Conservation (phyloP, 2,113 vertebrate species). For the Phylloscopus trochiloides region DNA sequence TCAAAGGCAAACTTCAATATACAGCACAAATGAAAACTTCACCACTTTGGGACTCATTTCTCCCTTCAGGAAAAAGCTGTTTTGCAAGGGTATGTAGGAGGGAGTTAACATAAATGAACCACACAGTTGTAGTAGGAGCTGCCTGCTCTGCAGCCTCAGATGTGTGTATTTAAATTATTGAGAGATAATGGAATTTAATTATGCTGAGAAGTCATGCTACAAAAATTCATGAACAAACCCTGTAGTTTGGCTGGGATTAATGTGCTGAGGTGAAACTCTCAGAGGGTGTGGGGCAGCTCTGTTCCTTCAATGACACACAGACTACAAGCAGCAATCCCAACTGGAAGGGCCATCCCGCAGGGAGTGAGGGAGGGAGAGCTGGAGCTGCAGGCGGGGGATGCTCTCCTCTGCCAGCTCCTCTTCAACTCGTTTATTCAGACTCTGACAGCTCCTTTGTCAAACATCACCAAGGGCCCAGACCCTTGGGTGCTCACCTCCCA, state of each 20-base stretch:
- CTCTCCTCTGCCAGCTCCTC: background rate
- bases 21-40: slow-evolving; percentile 53
- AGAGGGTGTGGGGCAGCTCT: background rate
- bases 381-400: accelerated
- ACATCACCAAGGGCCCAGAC: background rate
- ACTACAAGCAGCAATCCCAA: background rate
- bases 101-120: slow-evolving; percentile 48
- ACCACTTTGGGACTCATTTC: slow-evolving; percentile 43
- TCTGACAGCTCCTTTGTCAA: background rate
- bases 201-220: background rate
- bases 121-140: slow-evolving; percentile 1
- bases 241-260: background rate
- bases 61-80: slow-evolving; percentile 55
- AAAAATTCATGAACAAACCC: background rate
- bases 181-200: slow-evolving; percentile 51
- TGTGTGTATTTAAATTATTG: slow-evolving; percentile 40
- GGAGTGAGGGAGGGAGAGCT: accelerated
- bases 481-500: background rate
- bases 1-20: slow-evolving; percentile 66
- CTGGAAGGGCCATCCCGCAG: background rate
- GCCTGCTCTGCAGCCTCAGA: slow-evolving; percentile 34
- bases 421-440: background rate
- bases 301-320: background rate
- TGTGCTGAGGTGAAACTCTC: background rate
- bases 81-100: slow-evolving; percentile 46